phyloP scores from a whole-genome alignment of 2,797 vertebrate species.

The Megalops cyprinoides region DNA sequence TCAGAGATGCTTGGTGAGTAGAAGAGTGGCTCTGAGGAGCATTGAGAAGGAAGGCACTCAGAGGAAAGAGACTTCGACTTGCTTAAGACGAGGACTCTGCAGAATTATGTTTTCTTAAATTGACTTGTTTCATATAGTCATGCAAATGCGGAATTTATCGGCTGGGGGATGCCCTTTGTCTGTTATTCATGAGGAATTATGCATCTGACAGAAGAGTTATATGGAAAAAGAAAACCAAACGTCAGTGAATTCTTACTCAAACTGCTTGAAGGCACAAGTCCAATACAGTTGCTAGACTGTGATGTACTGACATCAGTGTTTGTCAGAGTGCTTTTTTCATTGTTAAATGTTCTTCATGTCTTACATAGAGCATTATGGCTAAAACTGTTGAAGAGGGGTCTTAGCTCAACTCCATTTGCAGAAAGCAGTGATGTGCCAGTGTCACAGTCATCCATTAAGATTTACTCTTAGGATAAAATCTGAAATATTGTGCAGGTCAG shows the following conservation, averaged over 20 bases:
- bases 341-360: background rate
- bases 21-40: background rate
- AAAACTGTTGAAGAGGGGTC: background rate
- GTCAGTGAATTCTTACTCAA: no score
- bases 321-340: background rate
- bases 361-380: background rate
- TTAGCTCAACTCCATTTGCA: background rate
- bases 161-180: no score
- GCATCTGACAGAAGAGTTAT: background rate
- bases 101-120: background rate
- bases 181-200: background rate
- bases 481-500: background rate
- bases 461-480: background rate
- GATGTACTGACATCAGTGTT: no score
- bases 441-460: no score
- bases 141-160: background rate
- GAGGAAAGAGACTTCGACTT: background rate
- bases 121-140: background rate
- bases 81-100: background rate
- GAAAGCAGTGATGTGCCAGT: no score
- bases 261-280: background rate
- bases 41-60: background rate
- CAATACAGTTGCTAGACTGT: background rate
- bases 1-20: background rate
- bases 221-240: background rate